Base-by-base conservation (phyloP, 2,888 invertebrate genomes). In the Strigamia transsilvanica region DNA sequence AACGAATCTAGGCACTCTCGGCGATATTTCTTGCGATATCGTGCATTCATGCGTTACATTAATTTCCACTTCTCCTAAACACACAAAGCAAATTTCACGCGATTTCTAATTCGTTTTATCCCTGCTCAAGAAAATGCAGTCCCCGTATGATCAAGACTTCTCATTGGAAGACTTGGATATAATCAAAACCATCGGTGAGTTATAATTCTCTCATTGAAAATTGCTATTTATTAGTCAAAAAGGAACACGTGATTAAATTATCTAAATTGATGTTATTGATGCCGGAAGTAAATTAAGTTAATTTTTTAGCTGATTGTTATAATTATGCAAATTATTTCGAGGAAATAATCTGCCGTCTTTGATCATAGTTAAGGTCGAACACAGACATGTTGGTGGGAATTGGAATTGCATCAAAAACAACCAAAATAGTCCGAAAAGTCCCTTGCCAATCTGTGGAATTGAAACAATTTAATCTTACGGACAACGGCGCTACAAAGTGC, bases 161-260 rank as follows among this genome's bases (percentile, higher is more conserved):
- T 79, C 41, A 5, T 18, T 79, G 7, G 79, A 79, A 79, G 79
- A 79, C 41, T 79, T 79, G 23, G 79, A 79, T 79, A 79, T 79
- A n/a, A 79, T 79, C 21, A 79, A 79, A 79, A 79, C 79, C 12
- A 79, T 79, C 9, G 79, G 79, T 79, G 21, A 38, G 79, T 42
- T 41, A 41, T 15, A 32, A 27, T 27, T 77, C 23, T 15, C 5
- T 77, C 2, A 15, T 38, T 6, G 38, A 38, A 38, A 38, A 9
- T 10, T 38, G 6, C 38, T 9, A 38, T 5, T 34, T 34, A 34
- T 34, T 34, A 38, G 38, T 38, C 6, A 38, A 38, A 38, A 38
- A 2, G 15, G 15, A 46, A 46, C 15, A 13, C 46, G 46, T 46
- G 46, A 12, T 42, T 42, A 42, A 27, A 27, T 38, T 38, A 38